A percentile compares a stretch with the other conserved stretches of the same genome.
phyloP scores from a whole-genome alignment of 2,113 vertebrate genomes.

The Columba janthina region DNA sequence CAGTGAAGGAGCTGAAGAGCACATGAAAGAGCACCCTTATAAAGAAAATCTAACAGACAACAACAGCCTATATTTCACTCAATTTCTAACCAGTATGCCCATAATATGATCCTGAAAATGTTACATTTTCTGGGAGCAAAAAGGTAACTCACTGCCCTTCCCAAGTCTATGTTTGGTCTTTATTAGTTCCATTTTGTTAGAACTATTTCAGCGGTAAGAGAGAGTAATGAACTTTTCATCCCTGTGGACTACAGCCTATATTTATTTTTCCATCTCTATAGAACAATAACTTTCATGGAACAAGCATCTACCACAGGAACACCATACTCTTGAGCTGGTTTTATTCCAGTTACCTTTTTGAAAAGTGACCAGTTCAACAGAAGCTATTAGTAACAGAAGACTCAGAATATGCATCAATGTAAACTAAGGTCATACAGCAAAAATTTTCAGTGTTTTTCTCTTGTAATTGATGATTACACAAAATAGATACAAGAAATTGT shows the following conservation, averaged over 20 bases:
- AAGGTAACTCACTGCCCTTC: background rate
- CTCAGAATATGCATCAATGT: background rate
- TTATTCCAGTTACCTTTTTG: background rate
- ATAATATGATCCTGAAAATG: background rate
- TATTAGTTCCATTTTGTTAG: background rate
- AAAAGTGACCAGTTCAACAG: background rate
- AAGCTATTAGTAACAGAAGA: background rate
- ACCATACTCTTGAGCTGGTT: accelerated
- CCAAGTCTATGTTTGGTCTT: background rate
- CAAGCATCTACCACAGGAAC: background rate
- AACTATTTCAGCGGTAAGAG: background rate
- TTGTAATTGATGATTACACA: background rate
- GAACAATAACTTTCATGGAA: background rate
- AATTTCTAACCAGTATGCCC: background rate
- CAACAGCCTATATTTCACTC: background rate
- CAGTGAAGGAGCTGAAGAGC: background rate
- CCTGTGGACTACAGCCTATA: background rate
- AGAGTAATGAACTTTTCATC: background rate
- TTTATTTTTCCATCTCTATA: background rate
- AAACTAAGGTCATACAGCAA: background rate
- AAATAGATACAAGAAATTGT: background rate
- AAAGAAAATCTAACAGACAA: background rate
- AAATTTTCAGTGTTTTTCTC: background rate
- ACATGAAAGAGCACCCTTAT: background rate
- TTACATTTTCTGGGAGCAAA: background rate